Evolutionary conservation across 53 echinoderm and acorn worm genomes (phyloP).

Genomic region (Patiria pectinifera): DNA sequence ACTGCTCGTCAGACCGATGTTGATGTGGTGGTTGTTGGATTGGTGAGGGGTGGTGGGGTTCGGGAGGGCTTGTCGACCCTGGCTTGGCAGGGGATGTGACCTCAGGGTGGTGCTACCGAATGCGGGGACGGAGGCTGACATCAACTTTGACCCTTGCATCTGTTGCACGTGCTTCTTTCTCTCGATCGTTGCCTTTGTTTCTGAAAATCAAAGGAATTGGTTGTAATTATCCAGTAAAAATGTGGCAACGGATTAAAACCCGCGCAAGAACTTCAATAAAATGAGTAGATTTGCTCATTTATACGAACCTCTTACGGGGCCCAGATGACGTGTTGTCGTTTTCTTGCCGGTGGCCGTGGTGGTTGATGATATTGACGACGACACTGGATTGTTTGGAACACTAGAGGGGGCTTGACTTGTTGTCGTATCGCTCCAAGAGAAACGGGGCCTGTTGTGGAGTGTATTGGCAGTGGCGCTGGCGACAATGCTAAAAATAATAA

Average conservation of each 20-base stretch:
- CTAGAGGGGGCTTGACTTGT: constrained; percentile 49
- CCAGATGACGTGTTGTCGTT: constrained; percentile 63
- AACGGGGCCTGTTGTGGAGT: constrained; percentile 44
- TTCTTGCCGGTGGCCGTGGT: constrained; percentile 19
- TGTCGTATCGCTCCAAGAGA: constrained; percentile 54
- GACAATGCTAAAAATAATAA: constrained; percentile 42
- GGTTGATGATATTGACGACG: neutral
- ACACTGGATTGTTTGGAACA: constrained; percentile 26
- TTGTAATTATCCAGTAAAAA: neutral
- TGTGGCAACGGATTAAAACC: neutral
- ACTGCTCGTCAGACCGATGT: constrained; percentile 14
- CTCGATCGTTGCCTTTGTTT: constrained; percentile 87
- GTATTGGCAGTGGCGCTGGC: constrained; percentile 56
- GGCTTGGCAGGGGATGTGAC: constrained; percentile 26
- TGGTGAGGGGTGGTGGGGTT: constrained; percentile 24
- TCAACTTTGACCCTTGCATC: constrained; percentile 50
- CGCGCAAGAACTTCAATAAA: neutral
- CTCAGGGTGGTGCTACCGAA: constrained; percentile 31
- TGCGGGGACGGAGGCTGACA: constrained; percentile 37
- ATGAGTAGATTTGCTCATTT: neutral
- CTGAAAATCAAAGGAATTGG: constrained; percentile 57
- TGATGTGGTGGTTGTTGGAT: constrained; percentile 23
- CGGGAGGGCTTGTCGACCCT: constrained; percentile 37
- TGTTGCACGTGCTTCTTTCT: constrained; percentile 75
- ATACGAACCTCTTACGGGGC: constrained; percentile 87